phyloP scores from a whole-genome alignment of 2,113 vertebrate genomes.

The Crypturellus undulatus region DNA sequence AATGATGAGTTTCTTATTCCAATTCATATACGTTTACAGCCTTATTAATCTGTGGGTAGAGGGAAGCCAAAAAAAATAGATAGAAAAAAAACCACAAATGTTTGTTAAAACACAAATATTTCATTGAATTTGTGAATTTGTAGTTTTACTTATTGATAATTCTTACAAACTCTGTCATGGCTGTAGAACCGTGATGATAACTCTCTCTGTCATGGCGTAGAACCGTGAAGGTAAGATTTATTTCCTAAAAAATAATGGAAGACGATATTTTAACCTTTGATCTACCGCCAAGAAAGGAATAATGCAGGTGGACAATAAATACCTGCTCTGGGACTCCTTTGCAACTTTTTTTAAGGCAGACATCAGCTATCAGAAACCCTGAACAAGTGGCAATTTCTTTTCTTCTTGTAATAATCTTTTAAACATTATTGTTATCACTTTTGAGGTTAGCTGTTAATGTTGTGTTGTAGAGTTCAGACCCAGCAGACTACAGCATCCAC shows the following conservation, averaged over 20 bases:
- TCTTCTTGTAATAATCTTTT: not conserved
- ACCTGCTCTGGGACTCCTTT: not conserved
- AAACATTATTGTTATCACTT: not conserved
- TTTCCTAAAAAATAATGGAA: not conserved
- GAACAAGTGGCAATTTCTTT: not conserved
- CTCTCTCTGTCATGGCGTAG: not conserved
- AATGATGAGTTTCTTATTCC: not conserved
- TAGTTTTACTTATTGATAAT: not conserved
- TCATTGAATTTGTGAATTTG: not conserved
- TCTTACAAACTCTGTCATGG: not conserved
- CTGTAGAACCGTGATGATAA: too few species aligned
- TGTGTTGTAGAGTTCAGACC: not conserved
- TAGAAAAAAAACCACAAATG: not conserved
- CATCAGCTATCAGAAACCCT: not conserved
- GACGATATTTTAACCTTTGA: not conserved
- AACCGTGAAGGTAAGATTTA: not conserved
- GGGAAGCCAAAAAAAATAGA: not conserved
- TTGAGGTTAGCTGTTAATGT: not conserved
- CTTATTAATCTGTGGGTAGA: not conserved
- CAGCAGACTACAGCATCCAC: not conserved
- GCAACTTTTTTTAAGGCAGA: not conserved
- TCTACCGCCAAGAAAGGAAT: not conserved
- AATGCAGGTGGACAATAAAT: accelerated
- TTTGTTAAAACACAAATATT: not conserved
- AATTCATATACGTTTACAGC: not conserved